Evolutionary conservation across 2,113 vertebrate species (phyloP), one percentile per base, ranked within the genome.

Genomic region (Apistogramma diplotaenia): DNA sequence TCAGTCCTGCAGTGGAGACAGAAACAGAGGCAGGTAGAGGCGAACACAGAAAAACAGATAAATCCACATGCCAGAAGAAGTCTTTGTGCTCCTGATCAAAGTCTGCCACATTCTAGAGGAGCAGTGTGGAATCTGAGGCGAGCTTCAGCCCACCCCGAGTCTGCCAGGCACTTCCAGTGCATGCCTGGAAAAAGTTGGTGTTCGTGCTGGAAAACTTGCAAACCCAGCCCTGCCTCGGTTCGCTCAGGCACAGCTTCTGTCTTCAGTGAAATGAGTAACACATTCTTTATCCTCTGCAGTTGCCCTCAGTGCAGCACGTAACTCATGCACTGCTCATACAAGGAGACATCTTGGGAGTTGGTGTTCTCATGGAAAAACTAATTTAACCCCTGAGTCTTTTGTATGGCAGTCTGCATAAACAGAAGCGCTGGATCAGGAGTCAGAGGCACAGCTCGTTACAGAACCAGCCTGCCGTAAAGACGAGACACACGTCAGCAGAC

Each of bases 141-240:
- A 78, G 72, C 27, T 59, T 86, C 29, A 83, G 76, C 79, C 82
- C 82, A 79, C 74, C 74, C 85, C 56, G 53, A 83, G 85, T 79
- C 70, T 77, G 81, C 73, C 88, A 87, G 74, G 75, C 83, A 80
- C 82, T 89, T 92, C 93, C 89, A 83, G 89, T 83, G 86, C 87
- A 83, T 85, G 93, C 76, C 89, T 94, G 92, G 92, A 93, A 93
- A 92, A 92, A 90, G 67, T 65, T 87, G 82, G 79, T 89, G 88
- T 85, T 91, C 82, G 37, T 8, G 33, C 33, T 91, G 92, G 94
- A 94, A 93, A 89, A 89, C 81, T 79, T 81, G 57, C 82, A 89
- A 88, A 87, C 91, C 89, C 84, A 82, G 15, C 86, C 85, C 85
- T 75, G 84, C 10, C 16, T 65, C 13, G 86, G 85, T 85, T 85